Evolutionary conservation across 2,113 vertebrate genomes (phyloP), one percentile per base, ranked within the genome.

Genomic region (Microtus oregoni): DNA sequence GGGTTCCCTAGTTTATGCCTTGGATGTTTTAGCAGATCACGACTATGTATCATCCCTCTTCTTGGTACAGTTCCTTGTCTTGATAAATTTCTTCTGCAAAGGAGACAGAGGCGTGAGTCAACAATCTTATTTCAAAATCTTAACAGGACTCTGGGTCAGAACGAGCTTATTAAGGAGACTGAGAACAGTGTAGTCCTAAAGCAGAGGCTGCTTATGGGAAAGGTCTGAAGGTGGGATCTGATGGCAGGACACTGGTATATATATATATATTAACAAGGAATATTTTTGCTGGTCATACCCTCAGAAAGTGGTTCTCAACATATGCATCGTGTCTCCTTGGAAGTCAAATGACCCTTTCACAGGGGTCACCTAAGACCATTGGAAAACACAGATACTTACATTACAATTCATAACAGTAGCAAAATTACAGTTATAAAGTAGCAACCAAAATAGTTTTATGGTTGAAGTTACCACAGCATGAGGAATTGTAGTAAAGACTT

Each of bases 111-210:
- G 32, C 35, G 85, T 79, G 41, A 95, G 67, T 30, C 47, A 95
- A 94, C 47, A 20, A 50, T 92, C 77, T 92, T 92, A 92, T 90
- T 96, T 96, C 94, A 87, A 87, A 94, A 26, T 63, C 35, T 30
- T 75, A 70, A 38, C 24, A 78, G 58, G 30, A 90, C 47, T 73
- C 85, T 72, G 93, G 88, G 91, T 86, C 26, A 83, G 63, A 79
- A 87, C 7, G 47, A 78, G 87, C 77, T 87, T 86, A 86, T 78
- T 50, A 93, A 90, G 68, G 89, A 83, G 83, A 92, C 87, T 9
- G 20, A 94, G 73, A 92, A 87, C 55, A 87, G 0, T 32, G 38
- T 93, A 78, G 94, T 78, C 67, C 65, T 87, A 90, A 92, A 93
- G 87, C 3, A 13, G 11, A 77, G 65, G 52, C n/a, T 81, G 35